Evolutionary conservation across 2,888 invertebrate genomes (phyloP).

Genomic region (Caenorhabditis sp.): DNA sequence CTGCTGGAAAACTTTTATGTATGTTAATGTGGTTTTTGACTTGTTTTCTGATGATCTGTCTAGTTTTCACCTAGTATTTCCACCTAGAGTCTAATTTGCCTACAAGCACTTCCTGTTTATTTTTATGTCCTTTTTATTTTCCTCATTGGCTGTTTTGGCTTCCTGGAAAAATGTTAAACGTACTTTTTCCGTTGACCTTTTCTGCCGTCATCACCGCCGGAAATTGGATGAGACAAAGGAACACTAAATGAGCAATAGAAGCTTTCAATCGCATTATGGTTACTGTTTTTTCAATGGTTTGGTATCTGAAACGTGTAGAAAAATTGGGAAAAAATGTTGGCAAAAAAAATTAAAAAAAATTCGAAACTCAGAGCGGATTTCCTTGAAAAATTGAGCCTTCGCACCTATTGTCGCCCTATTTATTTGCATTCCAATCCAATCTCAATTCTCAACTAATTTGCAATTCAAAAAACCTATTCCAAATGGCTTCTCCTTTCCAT

Average conservation of each 20-base stretch:
- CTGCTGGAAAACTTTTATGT: conserved; percentile 20
- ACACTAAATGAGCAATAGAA: conserved; percentile 10
- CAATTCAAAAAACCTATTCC: conserved; percentile 54
- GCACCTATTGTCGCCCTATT: conserved; percentile 37
- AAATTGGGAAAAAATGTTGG: not conserved
- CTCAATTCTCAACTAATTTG: conserved; percentile 38
- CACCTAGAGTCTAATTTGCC: not conserved
- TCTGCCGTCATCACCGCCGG: not conserved
- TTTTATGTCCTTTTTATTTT: not conserved
- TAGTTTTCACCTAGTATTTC: no score
- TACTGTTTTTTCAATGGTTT: conserved; percentile 10
- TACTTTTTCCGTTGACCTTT: conserved; percentile 26
- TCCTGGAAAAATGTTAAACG: no score
- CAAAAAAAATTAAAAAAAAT: not conserved
- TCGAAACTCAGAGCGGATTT: not conserved
- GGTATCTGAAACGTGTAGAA: not conserved
- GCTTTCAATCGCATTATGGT: conserved; percentile 29
- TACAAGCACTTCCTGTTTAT: conserved; percentile 26
- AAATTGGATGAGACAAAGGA: conserved; percentile 27
- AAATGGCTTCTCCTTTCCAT: conserved; percentile 19
- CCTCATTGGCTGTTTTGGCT: not conserved
- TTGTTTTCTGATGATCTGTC: no score
- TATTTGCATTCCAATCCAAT: no score
- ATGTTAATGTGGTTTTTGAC: no score
- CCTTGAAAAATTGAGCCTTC: conserved; percentile 8